A percentile compares a stretch with the other conserved stretches of the same genome.
Conservation (phyloP, 2,113 vertebrate species). For the Leuciscus idus region DNA sequence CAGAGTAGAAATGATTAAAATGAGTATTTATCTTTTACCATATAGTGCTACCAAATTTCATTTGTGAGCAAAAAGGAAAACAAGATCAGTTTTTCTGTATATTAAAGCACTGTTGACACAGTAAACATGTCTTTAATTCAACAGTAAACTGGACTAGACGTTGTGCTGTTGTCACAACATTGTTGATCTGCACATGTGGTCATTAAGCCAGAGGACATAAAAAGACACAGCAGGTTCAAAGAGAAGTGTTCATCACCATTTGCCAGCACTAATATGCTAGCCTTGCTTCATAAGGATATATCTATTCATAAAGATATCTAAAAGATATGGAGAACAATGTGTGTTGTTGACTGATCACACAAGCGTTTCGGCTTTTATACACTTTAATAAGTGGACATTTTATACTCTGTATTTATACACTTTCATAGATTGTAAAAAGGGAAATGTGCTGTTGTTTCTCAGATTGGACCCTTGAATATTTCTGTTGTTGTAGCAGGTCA, state of each 20-base stretch:
- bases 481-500: neutral
- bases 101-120: conserved; percentile 15
- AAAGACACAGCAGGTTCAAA: conserved; percentile 42
- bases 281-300: neutral
- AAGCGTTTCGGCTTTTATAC: neutral
- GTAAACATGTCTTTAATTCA: conserved; percentile 19
- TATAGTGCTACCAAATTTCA: neutral
- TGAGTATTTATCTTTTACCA: neutral
- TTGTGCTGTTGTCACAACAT: conserved; percentile 38
- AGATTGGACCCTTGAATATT: neutral
- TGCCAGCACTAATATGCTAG: conserved; percentile 7
- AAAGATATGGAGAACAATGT: neutral
- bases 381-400: neutral
- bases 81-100: neutral
- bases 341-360: no score
- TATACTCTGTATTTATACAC: neutral
- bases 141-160: conserved; percentile 15
- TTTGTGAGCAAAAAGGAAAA: neutral
- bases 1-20: neutral
- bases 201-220: conserved; percentile 49
- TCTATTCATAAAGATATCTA: neutral
- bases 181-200: conserved; percentile 39
- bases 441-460: neutral
- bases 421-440: no score
- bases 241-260: neutral